Evolutionary conservation across 2,888 invertebrate genomes (phyloP).

Genomic region (Orchesellides sinensis): DNA sequence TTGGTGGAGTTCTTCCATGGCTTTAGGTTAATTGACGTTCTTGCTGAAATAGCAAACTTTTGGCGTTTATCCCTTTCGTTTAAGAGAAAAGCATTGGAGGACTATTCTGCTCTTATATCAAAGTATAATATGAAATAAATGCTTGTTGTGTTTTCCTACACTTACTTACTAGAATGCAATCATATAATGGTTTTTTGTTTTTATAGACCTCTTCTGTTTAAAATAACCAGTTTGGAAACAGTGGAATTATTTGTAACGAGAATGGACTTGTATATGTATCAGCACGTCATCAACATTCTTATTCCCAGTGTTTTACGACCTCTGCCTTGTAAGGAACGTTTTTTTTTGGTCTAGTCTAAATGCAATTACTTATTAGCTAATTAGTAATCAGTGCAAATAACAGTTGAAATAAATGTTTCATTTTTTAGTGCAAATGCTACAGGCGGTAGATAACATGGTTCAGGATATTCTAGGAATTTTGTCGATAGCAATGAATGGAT

Average conservation of each 20-base stretch:
- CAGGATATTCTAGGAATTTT: slow-evolving; percentile 36
- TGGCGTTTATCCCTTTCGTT: slow-evolving; percentile 36
- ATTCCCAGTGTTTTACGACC: slow-evolving; percentile 47
- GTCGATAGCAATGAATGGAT: slow-evolving; percentile 42
- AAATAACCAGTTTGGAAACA: slow-evolving; percentile 45
- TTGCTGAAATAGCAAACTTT: slow-evolving; percentile 42
- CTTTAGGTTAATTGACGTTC: slow-evolving; percentile 47
- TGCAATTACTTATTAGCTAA: too few species aligned
- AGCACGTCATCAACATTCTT: slow-evolving; percentile 52
- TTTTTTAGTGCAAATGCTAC: slow-evolving; percentile 48
- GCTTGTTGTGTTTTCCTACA: not conserved
- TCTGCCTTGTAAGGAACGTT: slow-evolving; percentile 42
- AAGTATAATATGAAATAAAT: slow-evolving; percentile 26
- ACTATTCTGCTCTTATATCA: slow-evolving; percentile 23
- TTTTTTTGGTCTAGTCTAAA: not conserved
- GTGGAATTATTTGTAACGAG: slow-evolving; percentile 30
- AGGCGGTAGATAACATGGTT: slow-evolving; percentile 50
- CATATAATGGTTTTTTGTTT: not conserved
- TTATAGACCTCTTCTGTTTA: slow-evolving; percentile 45
- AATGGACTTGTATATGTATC: slow-evolving; percentile 55
- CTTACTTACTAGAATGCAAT: not conserved
- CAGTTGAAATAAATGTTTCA: not conserved
- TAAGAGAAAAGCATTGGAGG: slow-evolving; percentile 36
- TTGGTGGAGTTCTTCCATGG: slow-evolving; percentile 40
- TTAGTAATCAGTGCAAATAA: too few species aligned